Evolutionary conservation across 2,797 vertebrate genomes (phyloP).

Genomic region (Brachymystax lenok): DNA sequence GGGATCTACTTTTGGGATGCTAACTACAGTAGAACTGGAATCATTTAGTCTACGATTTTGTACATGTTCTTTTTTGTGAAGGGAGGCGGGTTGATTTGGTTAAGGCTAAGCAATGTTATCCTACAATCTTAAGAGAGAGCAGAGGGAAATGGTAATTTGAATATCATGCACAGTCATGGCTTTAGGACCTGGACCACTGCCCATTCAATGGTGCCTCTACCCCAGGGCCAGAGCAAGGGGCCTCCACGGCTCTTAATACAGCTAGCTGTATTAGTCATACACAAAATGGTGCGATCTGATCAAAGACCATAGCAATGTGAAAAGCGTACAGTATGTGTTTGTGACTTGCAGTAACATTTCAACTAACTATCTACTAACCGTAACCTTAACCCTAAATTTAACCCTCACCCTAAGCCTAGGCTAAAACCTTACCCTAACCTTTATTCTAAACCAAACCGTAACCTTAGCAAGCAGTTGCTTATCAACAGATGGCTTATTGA

Average conservation of each 20-base stretch:
- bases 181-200: slow-evolving; percentile 3
- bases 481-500: too few relatives aligned
- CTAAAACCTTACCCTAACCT: too few relatives aligned
- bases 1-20: slow-evolving; percentile 16
- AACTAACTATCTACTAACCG: too few relatives aligned
- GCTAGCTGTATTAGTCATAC: slow-evolving; percentile 8
- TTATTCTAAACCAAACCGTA: too few relatives aligned
- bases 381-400: too few relatives aligned
- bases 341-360: background rate
- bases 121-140: slow-evolving; percentile 11
- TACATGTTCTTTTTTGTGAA: slow-evolving; percentile 12
- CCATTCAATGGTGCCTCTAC: background rate
- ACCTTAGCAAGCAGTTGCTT: too few relatives aligned
- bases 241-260: slow-evolving; percentile 1
- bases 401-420: too few relatives aligned
- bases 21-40: slow-evolving; percentile 13
- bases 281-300: slow-evolving; percentile 4
- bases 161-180: slow-evolving; percentile 15
- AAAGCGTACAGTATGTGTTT: slow-evolving; percentile 4
- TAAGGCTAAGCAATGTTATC: slow-evolving; percentile 15
- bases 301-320: slow-evolving; percentile 12
- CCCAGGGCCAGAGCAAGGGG: background rate
- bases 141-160: slow-evolving; percentile 13
- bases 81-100: background rate
- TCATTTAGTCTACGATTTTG: slow-evolving; percentile 21